Evolutionary conservation across 2,797 vertebrate species (phyloP), one percentile per base, ranked within the genome.

Genomic region (Sphenopsis melanotis): DNA sequence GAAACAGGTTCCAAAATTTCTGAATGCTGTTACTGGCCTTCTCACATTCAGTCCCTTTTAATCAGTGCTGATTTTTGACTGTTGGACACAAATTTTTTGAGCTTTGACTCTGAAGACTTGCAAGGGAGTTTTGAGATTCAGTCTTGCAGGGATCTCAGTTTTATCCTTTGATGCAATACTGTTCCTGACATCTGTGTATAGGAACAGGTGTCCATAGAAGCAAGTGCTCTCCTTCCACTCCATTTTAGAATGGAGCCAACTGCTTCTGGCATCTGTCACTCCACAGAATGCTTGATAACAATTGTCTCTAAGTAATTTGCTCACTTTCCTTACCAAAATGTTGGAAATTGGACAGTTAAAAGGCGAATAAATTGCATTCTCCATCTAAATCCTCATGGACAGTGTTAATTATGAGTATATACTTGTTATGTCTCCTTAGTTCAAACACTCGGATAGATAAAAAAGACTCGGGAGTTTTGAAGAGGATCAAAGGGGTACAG

Each of bases 391-490:
- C 82, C 84, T 89, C 53, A 19, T 39, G 21, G 72, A 52, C n/a
- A 78, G 21, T 72, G 53, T 64, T 95, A 95, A 91, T 93, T 91
- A 81, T 32, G 79, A 57, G 26, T 37, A 61, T 36, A 30, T 37
- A 66, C 69, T 79, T 90, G 60, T 64, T 89, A 49, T 52, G 50
- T n/a, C 69, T 76, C 27, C 70, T 72, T 52, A 80, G 69, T 83
- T 96, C 89, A 92, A 96, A 92, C 76, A 65, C 11, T 47, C 46
- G 39, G 2, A 2, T 91, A 93, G 94, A 94, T 95, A 81, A 94
- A 97, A 93, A 85, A 89, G 72, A 60, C 50, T 30, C 61, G 24
- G 32, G 46, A 65, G 30, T 92, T 95, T 81, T 93, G 87, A 96
- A 93, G 79, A 0, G 0, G 87, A 91, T 96, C 82, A 95, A 94